phyloP scores from a whole-genome alignment of 1,140 invertebrate genomes.

The Leptopilina boulardi region DNA sequence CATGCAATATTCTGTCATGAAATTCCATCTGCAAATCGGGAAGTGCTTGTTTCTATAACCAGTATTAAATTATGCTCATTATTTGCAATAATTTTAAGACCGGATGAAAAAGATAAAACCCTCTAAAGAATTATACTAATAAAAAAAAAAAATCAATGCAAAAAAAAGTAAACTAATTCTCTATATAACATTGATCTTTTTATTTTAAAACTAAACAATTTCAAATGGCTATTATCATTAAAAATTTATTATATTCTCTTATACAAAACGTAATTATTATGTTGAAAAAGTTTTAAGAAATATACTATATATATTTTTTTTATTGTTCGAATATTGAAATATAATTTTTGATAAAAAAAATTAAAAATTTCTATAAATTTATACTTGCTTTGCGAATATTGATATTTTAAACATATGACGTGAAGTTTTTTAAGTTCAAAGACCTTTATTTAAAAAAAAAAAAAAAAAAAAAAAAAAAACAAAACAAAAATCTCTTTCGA shows the following conservation, averaged over 20 bases:
- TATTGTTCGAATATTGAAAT: no score
- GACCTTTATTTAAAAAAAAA: conserved; percentile 5
- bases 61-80: conserved; percentile 32
- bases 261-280: not conserved
- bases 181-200: conserved; percentile 13
- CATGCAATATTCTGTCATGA: conserved; percentile 30
- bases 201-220: not conserved
- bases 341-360: no score
- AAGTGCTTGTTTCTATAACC: conserved; percentile 32
- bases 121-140: no score
- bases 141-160: not conserved
- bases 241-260: conserved; percentile 11
- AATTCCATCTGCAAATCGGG: conserved; percentile 24
- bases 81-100: conserved; percentile 18
- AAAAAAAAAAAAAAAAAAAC: not conserved
- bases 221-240: not conserved
- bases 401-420: not conserved
- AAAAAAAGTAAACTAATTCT: not conserved
- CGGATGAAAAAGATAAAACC: not conserved
- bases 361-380: no score
- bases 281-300: no score
- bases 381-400: no score
- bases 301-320: no score
- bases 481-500: not conserved
- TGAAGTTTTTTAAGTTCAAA: not conserved